These are phyloP conservation scores for Cepaea hortensis DNA, from an alignment of 2,888 invertebrate genomes.

Conservation along the genomic window DNA sequence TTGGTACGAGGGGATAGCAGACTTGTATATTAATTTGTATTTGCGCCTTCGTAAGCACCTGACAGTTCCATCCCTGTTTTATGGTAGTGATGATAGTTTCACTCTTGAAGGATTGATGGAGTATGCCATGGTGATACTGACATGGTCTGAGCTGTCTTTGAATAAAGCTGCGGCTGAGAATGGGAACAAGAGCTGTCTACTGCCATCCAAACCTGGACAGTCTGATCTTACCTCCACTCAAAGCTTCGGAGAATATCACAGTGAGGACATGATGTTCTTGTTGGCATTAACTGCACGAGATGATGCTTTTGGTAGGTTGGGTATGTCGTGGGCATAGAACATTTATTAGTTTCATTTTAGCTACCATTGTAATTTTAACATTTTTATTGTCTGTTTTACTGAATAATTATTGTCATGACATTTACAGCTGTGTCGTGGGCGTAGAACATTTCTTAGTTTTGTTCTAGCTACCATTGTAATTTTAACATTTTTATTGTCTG, in stretches of 20 bases:
- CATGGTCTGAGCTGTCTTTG: slow-evolving; percentile 79
- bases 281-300: slow-evolving; percentile 13
- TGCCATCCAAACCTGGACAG: slow-evolving; percentile 31
- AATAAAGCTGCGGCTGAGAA: slow-evolving; percentile 65
- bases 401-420: too few relatives aligned
- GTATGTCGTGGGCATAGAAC: too few relatives aligned
- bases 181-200: slow-evolving; percentile 2
- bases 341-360: too few relatives aligned
- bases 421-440: too few relatives aligned
- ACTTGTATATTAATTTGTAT: slow-evolving; percentile 70
- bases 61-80: slow-evolving; percentile 69
- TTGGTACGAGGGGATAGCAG: slow-evolving; percentile 65
- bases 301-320: slow-evolving; percentile 39
- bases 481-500: too few relatives aligned
- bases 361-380: too few relatives aligned
- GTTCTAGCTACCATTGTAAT: too few relatives aligned
- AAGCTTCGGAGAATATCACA: slow-evolving; percentile 32
- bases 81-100: slow-evolving; percentile 16
- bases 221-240: not conserved
- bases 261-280: slow-evolving; percentile 36
- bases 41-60: slow-evolving; percentile 78
- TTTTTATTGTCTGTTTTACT: too few relatives aligned
- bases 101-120: slow-evolving; percentile 50
- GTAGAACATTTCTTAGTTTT: too few relatives aligned
- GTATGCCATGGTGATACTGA: slow-evolving; percentile 68